A percentile compares a stretch with the other conserved stretches of the same genome.
Conservation (phyloP, 1,140 invertebrate genomes). For the Sinonovacula constricta region DNA sequence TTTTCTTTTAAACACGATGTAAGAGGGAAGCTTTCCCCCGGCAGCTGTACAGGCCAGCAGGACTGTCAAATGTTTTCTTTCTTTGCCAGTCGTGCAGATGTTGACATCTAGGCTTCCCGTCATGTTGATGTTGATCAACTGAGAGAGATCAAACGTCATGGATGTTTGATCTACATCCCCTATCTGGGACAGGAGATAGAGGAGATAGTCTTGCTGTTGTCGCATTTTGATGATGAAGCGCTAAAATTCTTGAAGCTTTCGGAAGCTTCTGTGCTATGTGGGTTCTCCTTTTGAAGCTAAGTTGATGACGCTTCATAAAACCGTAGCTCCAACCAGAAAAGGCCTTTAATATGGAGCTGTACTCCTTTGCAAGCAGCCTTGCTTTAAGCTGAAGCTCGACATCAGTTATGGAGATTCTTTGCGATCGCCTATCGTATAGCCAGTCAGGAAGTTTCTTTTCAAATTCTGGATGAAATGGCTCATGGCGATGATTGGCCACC, state of each 20-base stretch:
- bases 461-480: not conserved
- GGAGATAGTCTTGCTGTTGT: not conserved
- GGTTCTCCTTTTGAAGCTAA: not conserved
- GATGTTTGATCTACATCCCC: not conserved
- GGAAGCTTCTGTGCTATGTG: not conserved
- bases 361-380: not conserved
- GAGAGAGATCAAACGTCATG: not conserved
- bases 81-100: constrained; percentile 55
- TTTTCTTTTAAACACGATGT: constrained; percentile 65
- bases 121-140: not conserved
- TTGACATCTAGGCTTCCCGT: not conserved
- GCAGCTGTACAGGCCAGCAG: constrained; percentile 58
- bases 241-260: not conserved
- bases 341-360: not conserved
- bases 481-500: not conserved
- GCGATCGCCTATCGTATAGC: not conserved
- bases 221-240: not conserved
- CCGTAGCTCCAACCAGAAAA: not conserved
- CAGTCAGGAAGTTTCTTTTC: not conserved
- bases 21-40: constrained; percentile 62
- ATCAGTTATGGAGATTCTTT: not conserved
- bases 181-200: not conserved
- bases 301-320: not conserved
- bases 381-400: not conserved
- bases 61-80: constrained; percentile 64